Conservation (phyloP, 1,140 invertebrate genomes). For the Nasonia longicornis region DNA sequence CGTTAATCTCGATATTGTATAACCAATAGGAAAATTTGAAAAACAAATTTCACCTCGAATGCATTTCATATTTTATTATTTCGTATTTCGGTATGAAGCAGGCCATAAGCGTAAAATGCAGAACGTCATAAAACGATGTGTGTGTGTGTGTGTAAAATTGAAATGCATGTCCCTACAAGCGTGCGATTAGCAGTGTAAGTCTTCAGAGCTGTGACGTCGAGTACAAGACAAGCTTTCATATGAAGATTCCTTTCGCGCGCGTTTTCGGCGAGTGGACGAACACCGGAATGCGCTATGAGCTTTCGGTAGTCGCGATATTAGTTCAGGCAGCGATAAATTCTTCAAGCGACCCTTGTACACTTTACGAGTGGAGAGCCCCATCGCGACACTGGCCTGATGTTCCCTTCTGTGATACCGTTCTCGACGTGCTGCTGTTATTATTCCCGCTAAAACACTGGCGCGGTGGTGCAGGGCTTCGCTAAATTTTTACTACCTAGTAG, state of each 20-base stretch:
- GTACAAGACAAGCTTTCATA: too few relatives aligned
- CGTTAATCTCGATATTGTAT: background rate
- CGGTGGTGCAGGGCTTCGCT: background rate
- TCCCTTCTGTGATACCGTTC: background rate
- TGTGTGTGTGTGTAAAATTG: background rate
- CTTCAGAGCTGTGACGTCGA: too few relatives aligned
- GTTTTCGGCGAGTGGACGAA: background rate
- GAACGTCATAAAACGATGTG: background rate
- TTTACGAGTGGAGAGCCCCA: background rate
- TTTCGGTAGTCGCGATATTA: constrained; percentile 46
- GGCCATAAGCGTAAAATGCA: too few relatives aligned
- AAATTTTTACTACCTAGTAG: background rate
- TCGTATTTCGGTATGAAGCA: too few relatives aligned
- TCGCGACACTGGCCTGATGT: background rate
- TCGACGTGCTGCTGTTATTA: background rate
- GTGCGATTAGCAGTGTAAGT: background rate
- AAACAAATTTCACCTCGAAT: too few relatives aligned
- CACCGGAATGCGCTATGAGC: constrained; percentile 14
- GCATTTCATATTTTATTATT: too few relatives aligned
- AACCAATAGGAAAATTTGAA: background rate
- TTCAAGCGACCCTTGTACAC: constrained; percentile 33
- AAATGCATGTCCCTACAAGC: background rate
- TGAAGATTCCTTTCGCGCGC: too few relatives aligned
- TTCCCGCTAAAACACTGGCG: background rate
- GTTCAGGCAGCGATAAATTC: constrained; percentile 54